A percentile compares a stretch with the other conserved stretches of the same genome.
Evolutionary conservation across 2,888 invertebrate genomes (phyloP).

Genomic region (Drosophila borealis): DNA sequence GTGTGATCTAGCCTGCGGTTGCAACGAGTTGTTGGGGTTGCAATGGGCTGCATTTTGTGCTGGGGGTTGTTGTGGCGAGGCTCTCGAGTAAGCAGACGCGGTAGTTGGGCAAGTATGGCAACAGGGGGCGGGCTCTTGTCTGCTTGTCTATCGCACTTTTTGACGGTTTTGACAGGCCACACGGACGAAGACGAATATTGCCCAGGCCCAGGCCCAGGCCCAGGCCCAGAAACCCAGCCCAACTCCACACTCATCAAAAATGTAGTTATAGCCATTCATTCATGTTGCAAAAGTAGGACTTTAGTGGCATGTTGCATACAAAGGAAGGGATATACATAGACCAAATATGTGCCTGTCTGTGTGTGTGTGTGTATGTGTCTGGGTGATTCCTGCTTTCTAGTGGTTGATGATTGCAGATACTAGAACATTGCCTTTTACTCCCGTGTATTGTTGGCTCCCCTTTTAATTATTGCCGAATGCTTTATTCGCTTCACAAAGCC

Average conservation of each 20-base stretch:
- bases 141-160: slow-evolving; percentile 60
- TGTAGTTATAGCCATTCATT: slow-evolving; percentile 71
- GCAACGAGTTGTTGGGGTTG: slow-evolving; percentile 32
- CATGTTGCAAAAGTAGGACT: slow-evolving; percentile 68
- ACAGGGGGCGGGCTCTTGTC: slow-evolving; percentile 23
- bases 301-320: slow-evolving; percentile 46
- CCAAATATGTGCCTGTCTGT: background rate
- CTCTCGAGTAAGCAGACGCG: slow-evolving; percentile 23
- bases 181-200: slow-evolving; percentile 32
- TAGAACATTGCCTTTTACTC: slow-evolving; percentile 21
- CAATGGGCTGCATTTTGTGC: slow-evolving; percentile 16
- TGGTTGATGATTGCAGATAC: slow-evolving; percentile 30
- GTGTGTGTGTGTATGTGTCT: slow-evolving; percentile 15
- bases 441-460: background rate
- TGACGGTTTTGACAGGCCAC: slow-evolving; percentile 67
- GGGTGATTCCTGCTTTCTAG: slow-evolving; percentile 27
- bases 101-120: too few species aligned
- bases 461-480: slow-evolving; percentile 1
- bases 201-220: slow-evolving; percentile 4
- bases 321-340: slow-evolving; percentile 25
- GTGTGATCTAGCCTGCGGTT: slow-evolving; percentile 47
- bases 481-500: background rate
- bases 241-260: slow-evolving; percentile 58
- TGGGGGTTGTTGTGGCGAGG: slow-evolving; percentile 14
- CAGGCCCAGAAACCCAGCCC: slow-evolving; percentile 6